These are phyloP conservation scores for Branchipolynoe longqiensis DNA, from an alignment of 2,888 invertebrate genomes.

Conservation along the genomic window DNA sequence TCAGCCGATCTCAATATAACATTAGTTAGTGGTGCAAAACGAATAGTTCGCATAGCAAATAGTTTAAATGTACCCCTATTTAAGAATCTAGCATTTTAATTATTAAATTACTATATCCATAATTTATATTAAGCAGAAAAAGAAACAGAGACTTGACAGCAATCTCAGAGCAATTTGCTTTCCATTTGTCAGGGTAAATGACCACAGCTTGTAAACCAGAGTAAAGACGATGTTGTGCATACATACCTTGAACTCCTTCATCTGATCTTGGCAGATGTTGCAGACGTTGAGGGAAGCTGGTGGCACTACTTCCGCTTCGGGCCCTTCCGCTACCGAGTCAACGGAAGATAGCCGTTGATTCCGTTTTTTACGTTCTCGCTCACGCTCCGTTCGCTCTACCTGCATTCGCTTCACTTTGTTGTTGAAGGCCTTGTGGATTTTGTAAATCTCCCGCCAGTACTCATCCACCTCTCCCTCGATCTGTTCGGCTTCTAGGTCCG, in stretches of 20 bases:
- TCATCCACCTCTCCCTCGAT: constrained; percentile 92
- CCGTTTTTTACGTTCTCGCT: constrained; percentile 82
- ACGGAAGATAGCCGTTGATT: constrained; percentile 89
- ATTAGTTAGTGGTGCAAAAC: too few species aligned
- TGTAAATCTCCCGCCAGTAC: constrained; percentile 88
- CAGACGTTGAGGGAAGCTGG: constrained; percentile 84
- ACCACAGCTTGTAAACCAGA: too few species aligned
- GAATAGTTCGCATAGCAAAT: too few species aligned
- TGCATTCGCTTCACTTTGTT: constrained; percentile 80
- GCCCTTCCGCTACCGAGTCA: constrained; percentile 81
- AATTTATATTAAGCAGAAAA: too few species aligned
- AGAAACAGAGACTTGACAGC: too few species aligned
- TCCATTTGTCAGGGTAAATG: too few species aligned
- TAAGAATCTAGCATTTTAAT: too few species aligned
- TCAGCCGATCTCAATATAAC: too few species aligned
- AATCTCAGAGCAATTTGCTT: too few species aligned
- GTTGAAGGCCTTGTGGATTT: constrained; percentile 87
- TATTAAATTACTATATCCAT: too few species aligned
- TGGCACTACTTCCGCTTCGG: constrained; percentile 82
- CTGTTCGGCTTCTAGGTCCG: constrained; percentile 89
- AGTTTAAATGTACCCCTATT: too few species aligned
- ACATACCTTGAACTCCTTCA: constrained; percentile 85
- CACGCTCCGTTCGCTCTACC: constrained; percentile 78
- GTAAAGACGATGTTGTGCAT: too few species aligned
- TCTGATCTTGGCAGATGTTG: constrained; percentile 79